phyloP scores from a whole-genome alignment of 2,797 vertebrate genomes.

The Mus spretus region DNA sequence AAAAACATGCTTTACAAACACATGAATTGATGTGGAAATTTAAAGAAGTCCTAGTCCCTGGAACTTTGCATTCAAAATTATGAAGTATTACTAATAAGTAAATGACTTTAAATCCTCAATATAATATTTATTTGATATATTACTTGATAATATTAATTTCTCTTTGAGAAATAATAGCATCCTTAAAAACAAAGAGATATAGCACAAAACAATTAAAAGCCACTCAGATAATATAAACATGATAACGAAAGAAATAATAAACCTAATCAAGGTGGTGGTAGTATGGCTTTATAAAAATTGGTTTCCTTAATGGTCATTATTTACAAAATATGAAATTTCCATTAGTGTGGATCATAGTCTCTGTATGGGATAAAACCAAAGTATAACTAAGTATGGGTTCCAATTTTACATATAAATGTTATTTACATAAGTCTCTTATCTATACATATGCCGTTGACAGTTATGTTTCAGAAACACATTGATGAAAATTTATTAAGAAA shows the following conservation, averaged over 20 bases:
- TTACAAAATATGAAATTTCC: not conserved
- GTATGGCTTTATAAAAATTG: not conserved
- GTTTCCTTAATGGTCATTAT: not conserved
- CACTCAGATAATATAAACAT: not conserved
- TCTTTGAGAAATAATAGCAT: not conserved
- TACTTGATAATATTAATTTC: not conserved
- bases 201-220: not conserved
- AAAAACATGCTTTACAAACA: not conserved
- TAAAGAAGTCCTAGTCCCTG: not conserved
- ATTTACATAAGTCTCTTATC: not conserved
- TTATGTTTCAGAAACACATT: not conserved
- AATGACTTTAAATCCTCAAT: not conserved
- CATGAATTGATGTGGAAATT: not conserved
- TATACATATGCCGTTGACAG: not conserved
- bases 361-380: not conserved
- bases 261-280: not conserved
- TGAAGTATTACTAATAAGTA: not conserved
- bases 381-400: not conserved
- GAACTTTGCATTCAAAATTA: not conserved
- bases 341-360: not conserved
- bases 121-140: not conserved
- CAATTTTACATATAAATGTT: not conserved
- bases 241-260: not conserved
- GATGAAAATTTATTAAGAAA: too few species aligned
- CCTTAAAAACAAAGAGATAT: not conserved